Evolutionary conservation across 2,113 vertebrate genomes (phyloP).

Genomic region (Zosterops borbonicus): DNA sequence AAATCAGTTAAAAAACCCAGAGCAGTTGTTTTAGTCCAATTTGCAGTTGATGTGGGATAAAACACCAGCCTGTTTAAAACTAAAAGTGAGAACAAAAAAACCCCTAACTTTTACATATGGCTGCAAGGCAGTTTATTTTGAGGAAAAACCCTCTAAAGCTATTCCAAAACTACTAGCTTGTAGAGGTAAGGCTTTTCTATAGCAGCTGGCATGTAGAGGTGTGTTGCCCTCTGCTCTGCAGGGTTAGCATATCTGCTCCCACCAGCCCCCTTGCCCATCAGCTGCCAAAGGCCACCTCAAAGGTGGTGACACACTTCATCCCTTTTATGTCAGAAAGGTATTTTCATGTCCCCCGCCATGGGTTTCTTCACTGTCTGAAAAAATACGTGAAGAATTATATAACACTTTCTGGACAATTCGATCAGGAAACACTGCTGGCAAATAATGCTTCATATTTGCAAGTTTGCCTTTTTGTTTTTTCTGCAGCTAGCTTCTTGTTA

Average conservation of each 20-base stretch:
- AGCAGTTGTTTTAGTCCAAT: not conserved
- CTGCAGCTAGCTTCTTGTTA: not conserved
- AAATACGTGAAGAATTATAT: not conserved
- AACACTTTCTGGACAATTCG: not conserved
- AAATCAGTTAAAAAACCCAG: not conserved
- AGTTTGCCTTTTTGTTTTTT: not conserved
- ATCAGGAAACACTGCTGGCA: not conserved
- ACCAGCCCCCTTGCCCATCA: not conserved
- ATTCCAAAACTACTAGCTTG: slow-evolving; percentile 45
- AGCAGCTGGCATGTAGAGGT: not conserved
- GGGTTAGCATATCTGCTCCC: not conserved
- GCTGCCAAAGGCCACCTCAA: not conserved
- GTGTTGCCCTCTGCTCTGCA: not conserved
- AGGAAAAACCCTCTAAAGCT: slow-evolving; percentile 20
- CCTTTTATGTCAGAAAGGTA: not conserved
- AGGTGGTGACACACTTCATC: not conserved
- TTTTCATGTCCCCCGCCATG: not conserved
- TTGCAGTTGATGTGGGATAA: slow-evolving; percentile 39
- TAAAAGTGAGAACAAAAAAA: not conserved
- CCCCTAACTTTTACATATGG: not conserved
- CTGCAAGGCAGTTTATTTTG: slow-evolving; percentile 46
- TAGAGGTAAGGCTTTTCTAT: not conserved
- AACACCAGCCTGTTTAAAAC: not conserved
- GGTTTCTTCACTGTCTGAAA: not conserved
- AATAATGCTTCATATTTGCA: not conserved